Percentiles rank a stretch among this genome's conserved stretches.
Conservation (phyloP, 1,140 invertebrate species). For the Trichonephila clavipes region DNA sequence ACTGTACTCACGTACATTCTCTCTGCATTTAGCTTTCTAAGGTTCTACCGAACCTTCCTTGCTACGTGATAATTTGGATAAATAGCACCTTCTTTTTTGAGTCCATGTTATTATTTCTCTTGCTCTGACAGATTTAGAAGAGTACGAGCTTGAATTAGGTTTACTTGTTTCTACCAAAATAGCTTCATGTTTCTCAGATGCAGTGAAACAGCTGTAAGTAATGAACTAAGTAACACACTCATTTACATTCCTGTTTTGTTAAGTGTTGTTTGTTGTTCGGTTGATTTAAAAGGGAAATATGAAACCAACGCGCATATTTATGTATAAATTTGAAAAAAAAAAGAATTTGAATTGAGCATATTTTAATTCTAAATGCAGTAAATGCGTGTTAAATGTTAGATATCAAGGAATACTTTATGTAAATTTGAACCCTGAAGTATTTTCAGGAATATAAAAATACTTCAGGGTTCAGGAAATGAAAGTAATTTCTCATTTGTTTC, state of each 20-base stretch:
- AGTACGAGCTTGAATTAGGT: neutral
- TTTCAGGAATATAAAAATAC: no score
- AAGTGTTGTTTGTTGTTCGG: neutral
- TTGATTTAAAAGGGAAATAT: neutral
- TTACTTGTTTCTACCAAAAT: constrained; percentile 17
- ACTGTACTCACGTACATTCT: neutral
- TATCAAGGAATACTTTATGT: no score
- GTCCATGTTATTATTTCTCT: constrained; percentile 22
- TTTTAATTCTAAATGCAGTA: no score
- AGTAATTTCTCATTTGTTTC: no score
- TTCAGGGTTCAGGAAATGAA: no score
- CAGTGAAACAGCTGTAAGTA: neutral
- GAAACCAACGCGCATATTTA: neutral
- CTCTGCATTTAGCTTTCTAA: neutral
- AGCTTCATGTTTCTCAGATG: constrained; percentile 2
- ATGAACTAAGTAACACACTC: neutral
- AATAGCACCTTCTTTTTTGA: constrained; percentile 19
- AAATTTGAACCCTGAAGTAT: no score
- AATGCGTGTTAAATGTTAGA: no score
- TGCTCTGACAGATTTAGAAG: constrained; percentile 8
- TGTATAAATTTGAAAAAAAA: neutral
- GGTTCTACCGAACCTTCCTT: neutral
- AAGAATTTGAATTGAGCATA: neutral
- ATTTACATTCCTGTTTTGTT: neutral
- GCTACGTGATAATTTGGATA: constrained; percentile 52